phyloP scores from a whole-genome alignment of 2,113 vertebrate genomes.

The Odocoileus hemionus region DNA sequence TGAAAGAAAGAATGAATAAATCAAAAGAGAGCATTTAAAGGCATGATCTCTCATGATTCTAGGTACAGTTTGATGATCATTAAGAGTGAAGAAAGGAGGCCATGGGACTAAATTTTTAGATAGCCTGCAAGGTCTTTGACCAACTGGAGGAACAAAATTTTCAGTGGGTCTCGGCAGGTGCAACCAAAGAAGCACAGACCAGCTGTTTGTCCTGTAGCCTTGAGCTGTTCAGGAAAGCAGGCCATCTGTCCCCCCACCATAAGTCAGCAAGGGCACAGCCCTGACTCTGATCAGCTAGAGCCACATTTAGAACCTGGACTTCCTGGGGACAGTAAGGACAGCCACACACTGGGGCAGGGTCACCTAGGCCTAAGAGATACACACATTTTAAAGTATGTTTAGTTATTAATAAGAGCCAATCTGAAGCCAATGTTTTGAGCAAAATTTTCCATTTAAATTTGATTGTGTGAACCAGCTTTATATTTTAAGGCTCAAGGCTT shows the following conservation, averaged over 20 bases:
- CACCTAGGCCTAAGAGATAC: neutral
- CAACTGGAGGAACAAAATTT: neutral
- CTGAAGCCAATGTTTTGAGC: neutral
- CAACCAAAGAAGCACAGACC: neutral
- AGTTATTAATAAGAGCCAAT: neutral
- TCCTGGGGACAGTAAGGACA: neutral
- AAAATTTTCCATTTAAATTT: neutral
- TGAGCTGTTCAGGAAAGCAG: neutral
- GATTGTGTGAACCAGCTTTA: neutral
- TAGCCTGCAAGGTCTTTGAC: neutral
- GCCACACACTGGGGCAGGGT: neutral
- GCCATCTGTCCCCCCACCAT: neutral
- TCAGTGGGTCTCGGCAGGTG: neutral
- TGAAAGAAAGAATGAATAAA: neutral
- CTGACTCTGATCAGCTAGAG: neutral
- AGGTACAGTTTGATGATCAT: neutral
- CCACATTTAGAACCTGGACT: neutral
- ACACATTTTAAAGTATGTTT: neutral
- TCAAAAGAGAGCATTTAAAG: neutral
- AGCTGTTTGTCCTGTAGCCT: neutral
- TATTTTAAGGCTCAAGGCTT: neutral
- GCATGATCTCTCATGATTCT: neutral
- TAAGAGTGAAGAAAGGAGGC: neutral
- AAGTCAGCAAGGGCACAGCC: neutral
- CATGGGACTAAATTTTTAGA: neutral